phyloP scores from a whole-genome alignment of 2,113 vertebrate genomes.

The Tretioscincus oriximinensis region DNA sequence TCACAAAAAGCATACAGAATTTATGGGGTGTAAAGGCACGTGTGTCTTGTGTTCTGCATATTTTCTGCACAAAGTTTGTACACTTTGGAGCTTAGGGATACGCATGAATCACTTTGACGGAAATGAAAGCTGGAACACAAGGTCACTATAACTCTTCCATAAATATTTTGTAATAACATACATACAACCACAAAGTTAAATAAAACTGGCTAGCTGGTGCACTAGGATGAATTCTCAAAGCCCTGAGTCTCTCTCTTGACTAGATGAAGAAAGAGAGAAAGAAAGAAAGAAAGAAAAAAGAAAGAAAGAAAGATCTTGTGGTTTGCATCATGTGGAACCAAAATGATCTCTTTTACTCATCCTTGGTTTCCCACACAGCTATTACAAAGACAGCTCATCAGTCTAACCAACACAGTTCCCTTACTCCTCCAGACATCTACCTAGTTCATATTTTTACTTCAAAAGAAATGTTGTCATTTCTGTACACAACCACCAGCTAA shows the following conservation, averaged over 20 bases:
- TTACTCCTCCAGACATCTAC: slow-evolving; percentile 39
- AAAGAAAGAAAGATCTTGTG: slow-evolving; percentile 43
- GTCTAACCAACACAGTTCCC: slow-evolving; percentile 41
- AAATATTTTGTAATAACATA: accelerated
- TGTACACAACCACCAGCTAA: no score
- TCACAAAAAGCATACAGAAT: neutral
- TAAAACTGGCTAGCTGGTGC: neutral
- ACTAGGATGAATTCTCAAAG: neutral
- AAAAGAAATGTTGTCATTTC: neutral
- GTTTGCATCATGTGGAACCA: slow-evolving; percentile 52
- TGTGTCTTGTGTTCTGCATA: neutral
- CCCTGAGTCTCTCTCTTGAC: neutral
- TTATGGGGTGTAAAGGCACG: neutral
- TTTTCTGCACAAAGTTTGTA: slow-evolving; percentile 3
- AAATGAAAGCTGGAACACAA: slow-evolving; percentile 3
- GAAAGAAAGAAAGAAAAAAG: slow-evolving; percentile 28
- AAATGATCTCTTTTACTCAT: slow-evolving; percentile 65
- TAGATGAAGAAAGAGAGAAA: slow-evolving; percentile 27
- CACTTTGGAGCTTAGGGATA: neutral
- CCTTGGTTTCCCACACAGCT: slow-evolving; percentile 60
- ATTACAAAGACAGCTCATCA: slow-evolving; percentile 40
- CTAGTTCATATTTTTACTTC: slow-evolving; percentile 19
- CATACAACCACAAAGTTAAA: accelerated
- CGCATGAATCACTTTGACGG: slow-evolving; percentile 1
- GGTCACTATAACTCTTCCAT: neutral